Evolutionary conservation across 2,797 vertebrate species (phyloP), one percentile per base, ranked within the genome.

Genomic region (Clamator glandarius): DNA sequence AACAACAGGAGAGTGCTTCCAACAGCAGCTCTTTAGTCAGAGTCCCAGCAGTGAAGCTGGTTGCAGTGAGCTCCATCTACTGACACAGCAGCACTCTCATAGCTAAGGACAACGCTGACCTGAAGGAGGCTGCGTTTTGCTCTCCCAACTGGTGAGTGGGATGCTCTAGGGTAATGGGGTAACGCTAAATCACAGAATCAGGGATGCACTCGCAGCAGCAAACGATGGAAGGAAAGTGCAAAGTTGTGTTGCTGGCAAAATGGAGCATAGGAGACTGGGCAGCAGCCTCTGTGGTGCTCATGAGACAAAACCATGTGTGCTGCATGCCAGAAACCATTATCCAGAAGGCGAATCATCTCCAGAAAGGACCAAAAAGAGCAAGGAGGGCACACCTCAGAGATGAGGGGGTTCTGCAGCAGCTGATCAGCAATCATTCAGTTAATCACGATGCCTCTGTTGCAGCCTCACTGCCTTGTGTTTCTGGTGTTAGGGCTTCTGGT

Each of bases 131-230:
- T 68, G 58, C 3, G 0, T 51, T 54, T 66, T 5, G 0, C 50
- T 81, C 73, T 48, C 79, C 64, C 1, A 1, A 0, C 39, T 35
- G 35, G 3, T 0, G 13, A 8, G 25, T 0, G 23, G 62, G 67
- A 51, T 12, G 26, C 68, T 15, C 92, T 35, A 64, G 90, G 75
- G 24, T 9, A 2, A 2, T 5, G n/a, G n/a, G n/a, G n/a, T 9
- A 2, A 2, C 5, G 3, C 51, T 3, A 3, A 44, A 15, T 3
- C 69, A 5, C 55, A 2, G 64, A 16, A 15, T 3, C 90, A 23
- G 63, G 4, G 3, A 33, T 2, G 77, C 50, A 5, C 85, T 67
- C 7, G 29, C 18, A 41, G 79, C 39, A 50, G 51, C 63, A 36
- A 55, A 55, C 5, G 63, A 44, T 14, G 67, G 62, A 23, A 62